Conservation (phyloP, 2,797 vertebrate genomes). For the Lycodopsis pacificus region DNA sequence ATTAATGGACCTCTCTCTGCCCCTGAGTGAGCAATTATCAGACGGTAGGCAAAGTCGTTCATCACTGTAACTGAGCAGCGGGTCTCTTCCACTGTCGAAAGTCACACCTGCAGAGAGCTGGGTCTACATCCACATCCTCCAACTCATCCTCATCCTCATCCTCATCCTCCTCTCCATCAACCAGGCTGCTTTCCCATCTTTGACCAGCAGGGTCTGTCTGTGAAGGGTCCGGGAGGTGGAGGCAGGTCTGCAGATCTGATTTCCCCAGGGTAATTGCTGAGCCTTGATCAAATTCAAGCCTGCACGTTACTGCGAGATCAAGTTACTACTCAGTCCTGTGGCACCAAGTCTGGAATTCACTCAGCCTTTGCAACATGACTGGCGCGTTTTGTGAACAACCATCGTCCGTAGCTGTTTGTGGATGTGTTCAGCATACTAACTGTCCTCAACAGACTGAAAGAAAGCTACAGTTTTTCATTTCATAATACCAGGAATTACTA, state of each 20-base stretch:
- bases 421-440: constrained; percentile 48
- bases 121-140: constrained; percentile 47
- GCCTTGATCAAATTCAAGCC: constrained; percentile 62
- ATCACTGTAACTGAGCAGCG: constrained; percentile 83
- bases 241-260: constrained; percentile 57
- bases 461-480: constrained; percentile 9
- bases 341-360: constrained; percentile 47
- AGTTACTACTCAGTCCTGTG: constrained; percentile 54
- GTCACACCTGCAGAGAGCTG: constrained; percentile 74
- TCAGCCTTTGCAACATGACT: constrained; percentile 41
- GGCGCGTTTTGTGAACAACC: constrained; percentile 36
- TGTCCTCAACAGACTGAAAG: not conserved
- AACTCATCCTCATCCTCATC: not conserved
- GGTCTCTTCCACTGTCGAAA: constrained; percentile 71
- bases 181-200: constrained; percentile 34
- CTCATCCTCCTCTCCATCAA: constrained; percentile 19
- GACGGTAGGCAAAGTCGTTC: constrained; percentile 85
- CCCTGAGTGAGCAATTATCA: constrained; percentile 90
- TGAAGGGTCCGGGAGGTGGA: constrained; percentile 47
- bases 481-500: not conserved
- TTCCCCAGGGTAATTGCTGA: constrained; percentile 62
- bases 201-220: constrained; percentile 44
- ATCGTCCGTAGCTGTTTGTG: constrained; percentile 29
- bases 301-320: constrained; percentile 52
- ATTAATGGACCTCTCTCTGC: constrained; percentile 88